phyloP scores from a whole-genome alignment of 1,140 invertebrate species.

The Acyrthosiphon pisum region DNA sequence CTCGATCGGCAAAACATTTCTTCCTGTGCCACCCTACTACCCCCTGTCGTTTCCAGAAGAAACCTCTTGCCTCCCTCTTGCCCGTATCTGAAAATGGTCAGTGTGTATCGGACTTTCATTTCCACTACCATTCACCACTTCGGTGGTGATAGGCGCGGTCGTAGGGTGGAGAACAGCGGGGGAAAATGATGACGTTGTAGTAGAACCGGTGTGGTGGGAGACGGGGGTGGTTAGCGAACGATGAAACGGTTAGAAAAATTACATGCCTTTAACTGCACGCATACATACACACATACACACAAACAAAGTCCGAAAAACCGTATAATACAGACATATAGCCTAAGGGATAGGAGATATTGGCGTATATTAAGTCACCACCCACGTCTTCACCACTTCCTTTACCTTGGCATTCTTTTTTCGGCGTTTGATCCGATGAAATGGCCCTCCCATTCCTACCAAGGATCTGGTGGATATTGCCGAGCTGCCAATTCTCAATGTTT shows the following conservation, averaged over 20 bases:
- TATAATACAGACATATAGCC: constrained; percentile 46
- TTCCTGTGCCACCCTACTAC: background rate
- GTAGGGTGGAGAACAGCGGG: too few relatives aligned
- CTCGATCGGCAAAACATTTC: constrained; percentile 52
- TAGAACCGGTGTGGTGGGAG: background rate
- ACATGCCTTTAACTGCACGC: constrained; percentile 50
- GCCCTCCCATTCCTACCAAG: background rate
- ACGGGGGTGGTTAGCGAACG: background rate
- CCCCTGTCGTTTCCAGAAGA: constrained; percentile 46
- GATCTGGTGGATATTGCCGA: background rate
- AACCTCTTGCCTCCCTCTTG: background rate
- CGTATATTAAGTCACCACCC: constrained; percentile 29
- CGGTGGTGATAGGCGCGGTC: background rate
- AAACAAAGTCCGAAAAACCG: constrained; percentile 28
- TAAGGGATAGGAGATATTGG: constrained; percentile 5
- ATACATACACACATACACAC: background rate
- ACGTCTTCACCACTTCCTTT: background rate
- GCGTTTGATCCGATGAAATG: background rate
- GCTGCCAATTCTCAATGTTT: constrained; percentile 18
- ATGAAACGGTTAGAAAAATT: constrained; percentile 50
- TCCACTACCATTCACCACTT: background rate
- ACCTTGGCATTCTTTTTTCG: background rate
- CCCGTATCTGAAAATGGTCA: background rate
- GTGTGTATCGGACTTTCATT: constrained; percentile 22
- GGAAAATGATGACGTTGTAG: background rate